Evolutionary conservation across 2,888 invertebrate species (phyloP), one percentile per base, ranked within the genome.

Genomic region (Nebria brevicollis): DNA sequence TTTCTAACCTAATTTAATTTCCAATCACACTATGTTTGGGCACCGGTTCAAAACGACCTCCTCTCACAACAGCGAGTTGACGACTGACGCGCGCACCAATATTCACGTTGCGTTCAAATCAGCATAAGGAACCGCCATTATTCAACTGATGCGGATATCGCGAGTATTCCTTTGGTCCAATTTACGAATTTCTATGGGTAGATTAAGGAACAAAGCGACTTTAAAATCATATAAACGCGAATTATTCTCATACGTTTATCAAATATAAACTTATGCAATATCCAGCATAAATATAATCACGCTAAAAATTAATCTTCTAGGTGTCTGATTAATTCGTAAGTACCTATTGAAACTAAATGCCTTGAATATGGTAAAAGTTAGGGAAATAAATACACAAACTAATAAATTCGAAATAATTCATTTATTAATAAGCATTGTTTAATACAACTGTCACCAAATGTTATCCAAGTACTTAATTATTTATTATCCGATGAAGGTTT

Each of bases 401-500:
- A 70, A 25, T 20, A 20, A 65, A 65, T 26, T 20, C 20, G 0
- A 20, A 20, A 65, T 64, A 75, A 75, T 64, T 25, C 54, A 43
- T 75, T 65, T 75, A 64, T 75, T 75, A 65, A 25, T 75, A 43
- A 6, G 54, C 75, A 76, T 72, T 42, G 66, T 34, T 34, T 70
- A 66, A 20, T 70, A 41, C 74, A 80, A 72, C 68, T 34, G 41
- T 76, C 20, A 80, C 70, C 77, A 78, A 79, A 73, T 70, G 54
- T 73, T 81, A 77, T 25, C 7, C n/a, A 70, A 68, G 43, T 68
- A 64, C 11, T 65, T 20, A 34, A 72, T 77, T 75, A 76, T 82
- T 84, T 84, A 75, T 85, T 84, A 70, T 25, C 25, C 13, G 83
- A 75, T 8, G 85, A 84, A 6, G 86, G 87, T 84, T 90, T 90